A percentile compares a stretch with the other conserved stretches of the same genome.
Conservation (phyloP, 2,797 vertebrate species). For the Sus cebifrons region DNA sequence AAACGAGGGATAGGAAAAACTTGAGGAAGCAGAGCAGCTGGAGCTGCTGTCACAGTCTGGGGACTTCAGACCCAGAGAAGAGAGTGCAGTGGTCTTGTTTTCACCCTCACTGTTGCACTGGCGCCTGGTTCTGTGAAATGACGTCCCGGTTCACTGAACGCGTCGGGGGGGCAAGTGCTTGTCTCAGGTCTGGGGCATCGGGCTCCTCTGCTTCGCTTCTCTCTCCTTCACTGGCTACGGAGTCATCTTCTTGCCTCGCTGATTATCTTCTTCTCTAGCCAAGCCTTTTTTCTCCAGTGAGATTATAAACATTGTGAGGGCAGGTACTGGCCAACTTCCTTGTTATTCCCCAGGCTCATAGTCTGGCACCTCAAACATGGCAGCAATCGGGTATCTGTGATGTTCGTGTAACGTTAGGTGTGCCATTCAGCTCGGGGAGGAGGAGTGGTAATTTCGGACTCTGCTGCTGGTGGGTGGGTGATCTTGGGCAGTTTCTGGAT, state of each 20-base stretch:
- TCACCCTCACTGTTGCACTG: background rate
- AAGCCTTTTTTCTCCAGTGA: background rate
- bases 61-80: background rate
- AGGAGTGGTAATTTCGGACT: background rate
- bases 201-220: background rate
- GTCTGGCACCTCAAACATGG: background rate
- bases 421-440: background rate
- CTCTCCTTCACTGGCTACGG: rapidly evolving
- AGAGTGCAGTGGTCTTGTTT: background rate
- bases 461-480: background rate
- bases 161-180: background rate
- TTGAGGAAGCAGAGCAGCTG: background rate
- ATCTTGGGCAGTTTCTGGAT: background rate
- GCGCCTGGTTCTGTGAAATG: background rate
- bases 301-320: background rate
- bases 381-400: background rate
- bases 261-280: background rate
- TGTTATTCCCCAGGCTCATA: background rate
- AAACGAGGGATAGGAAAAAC: background rate
- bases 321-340: background rate
- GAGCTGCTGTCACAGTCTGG: background rate
- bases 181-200: background rate
- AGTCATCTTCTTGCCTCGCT: background rate
- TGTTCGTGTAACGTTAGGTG: background rate
- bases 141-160: background rate